Evolutionary conservation across 2,888 invertebrate genomes (phyloP).

Genomic region (Teinopalpus imperialis): DNA sequence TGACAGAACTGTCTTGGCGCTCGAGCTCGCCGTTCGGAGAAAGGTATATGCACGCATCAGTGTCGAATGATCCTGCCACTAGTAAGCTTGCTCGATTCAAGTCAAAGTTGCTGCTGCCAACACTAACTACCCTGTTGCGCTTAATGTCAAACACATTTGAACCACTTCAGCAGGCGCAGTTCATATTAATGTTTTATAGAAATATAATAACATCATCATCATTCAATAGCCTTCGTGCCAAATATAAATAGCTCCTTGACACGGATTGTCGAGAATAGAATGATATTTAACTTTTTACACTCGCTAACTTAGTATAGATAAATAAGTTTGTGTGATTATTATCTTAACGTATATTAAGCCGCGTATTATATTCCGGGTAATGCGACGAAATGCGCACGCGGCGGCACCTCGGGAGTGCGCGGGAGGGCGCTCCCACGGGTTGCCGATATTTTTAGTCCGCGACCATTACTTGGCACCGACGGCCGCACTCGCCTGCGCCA

Average conservation of each 20-base stretch:
- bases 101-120: no score
- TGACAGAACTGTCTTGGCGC: conserved; percentile 77
- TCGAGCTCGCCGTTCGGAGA: conserved; percentile 54
- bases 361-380: conserved; percentile 31
- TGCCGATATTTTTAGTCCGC: conserved; percentile 85
- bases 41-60: conserved; percentile 40
- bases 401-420: conserved; percentile 73
- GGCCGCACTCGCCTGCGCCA: conserved; percentile 78
- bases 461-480: conserved; percentile 85
- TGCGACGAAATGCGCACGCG: conserved; percentile 74
- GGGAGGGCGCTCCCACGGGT: conserved; percentile 83
- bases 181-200: no score
- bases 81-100: not conserved
- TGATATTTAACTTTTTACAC: not conserved
- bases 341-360: conserved; percentile 13
- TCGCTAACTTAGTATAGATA: conserved; percentile 1
- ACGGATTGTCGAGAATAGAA: conserved; percentile 3
- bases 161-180: no score
- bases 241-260: conserved; percentile 5
- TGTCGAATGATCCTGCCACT: no score
- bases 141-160: no score
- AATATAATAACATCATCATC: no score
- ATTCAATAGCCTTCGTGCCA: conserved; percentile 4
- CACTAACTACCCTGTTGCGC: no score
- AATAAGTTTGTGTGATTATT: not conserved